Conservation (phyloP, 1,140 invertebrate species). For the Pogonomyrmex barbatus region DNA sequence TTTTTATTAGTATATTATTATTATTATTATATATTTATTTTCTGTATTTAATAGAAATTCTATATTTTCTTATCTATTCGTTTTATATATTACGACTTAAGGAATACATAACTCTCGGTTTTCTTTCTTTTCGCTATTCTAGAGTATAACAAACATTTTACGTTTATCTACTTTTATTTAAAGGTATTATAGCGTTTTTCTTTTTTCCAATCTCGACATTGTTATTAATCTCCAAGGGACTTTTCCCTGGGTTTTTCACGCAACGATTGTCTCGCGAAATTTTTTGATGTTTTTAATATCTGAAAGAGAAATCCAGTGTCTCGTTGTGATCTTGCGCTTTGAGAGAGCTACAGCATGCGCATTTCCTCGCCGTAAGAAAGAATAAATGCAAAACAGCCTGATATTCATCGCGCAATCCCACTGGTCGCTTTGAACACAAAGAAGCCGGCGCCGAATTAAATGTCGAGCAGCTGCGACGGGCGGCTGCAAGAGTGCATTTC, state of each 20-base stretch:
- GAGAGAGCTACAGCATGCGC: neutral
- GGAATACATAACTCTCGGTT: neutral
- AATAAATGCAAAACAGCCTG: conserved; percentile 35
- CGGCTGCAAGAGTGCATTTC: conserved; percentile 46
- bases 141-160: neutral
- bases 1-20: neutral
- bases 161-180: neutral
- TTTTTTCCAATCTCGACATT: neutral
- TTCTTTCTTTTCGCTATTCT: neutral
- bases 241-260: neutral
- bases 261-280: conserved; percentile 29
- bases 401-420: conserved; percentile 20
- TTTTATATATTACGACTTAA: neutral
- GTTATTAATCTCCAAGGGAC: conserved; percentile 30
- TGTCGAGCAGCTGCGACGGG: conserved; percentile 25
- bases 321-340: neutral
- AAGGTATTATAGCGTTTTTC: neutral
- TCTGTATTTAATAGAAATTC: too few relatives aligned
- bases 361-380: conserved; percentile 7
- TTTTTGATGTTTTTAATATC: conserved; percentile 36
- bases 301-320: neutral
- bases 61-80: neutral
- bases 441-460: conserved; percentile 44
- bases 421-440: conserved; percentile 39
- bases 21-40: neutral